A percentile compares a stretch with the other conserved stretches of the same genome.
Evolutionary conservation across 2,113 vertebrate species (phyloP).

Genomic region (Cygnus buccinator): DNA sequence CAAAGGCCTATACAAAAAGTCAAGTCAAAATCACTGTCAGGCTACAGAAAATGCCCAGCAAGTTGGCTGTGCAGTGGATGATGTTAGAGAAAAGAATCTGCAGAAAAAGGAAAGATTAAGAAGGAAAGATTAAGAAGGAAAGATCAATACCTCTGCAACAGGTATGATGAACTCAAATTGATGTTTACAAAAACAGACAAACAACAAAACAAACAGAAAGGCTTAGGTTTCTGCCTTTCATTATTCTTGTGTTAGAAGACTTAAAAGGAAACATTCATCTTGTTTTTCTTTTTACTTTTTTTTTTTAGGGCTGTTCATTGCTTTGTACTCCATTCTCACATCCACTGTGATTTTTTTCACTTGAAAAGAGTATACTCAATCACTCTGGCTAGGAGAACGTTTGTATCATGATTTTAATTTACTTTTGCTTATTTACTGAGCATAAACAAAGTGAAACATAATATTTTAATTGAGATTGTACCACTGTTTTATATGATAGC

Average conservation of each 20-base stretch:
- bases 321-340: neutral
- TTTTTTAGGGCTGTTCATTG: neutral
- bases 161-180: neutral
- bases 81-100: neutral
- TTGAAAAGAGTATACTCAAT: neutral
- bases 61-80: neutral
- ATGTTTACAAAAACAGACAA: neutral
- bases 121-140: neutral
- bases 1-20: neutral
- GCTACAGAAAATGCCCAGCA: neutral
- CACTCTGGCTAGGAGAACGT: neutral
- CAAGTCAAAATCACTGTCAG: neutral
- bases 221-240: neutral
- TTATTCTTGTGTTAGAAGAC: neutral
- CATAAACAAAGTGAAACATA: neutral
- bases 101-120: neutral
- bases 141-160: neutral
- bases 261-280: neutral
- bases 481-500: neutral
- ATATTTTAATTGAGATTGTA: neutral
- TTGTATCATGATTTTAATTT: neutral
- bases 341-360: neutral
- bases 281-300: neutral
- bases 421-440: neutral
- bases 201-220: neutral